phyloP scores from a whole-genome alignment of 2,797 vertebrate species.

The Oophaga sylvatica region DNA sequence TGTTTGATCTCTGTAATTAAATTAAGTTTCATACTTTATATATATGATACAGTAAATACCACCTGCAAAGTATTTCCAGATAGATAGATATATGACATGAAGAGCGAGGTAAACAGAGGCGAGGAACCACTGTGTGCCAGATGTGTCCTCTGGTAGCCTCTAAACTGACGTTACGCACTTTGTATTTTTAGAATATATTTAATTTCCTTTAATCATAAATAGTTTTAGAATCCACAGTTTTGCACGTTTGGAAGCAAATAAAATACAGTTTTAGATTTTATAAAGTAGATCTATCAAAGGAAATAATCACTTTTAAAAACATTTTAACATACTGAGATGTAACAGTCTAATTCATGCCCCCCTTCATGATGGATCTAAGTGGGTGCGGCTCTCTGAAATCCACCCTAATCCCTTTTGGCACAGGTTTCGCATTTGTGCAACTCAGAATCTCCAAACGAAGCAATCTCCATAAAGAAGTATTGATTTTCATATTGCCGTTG shows the following conservation, averaged over 20 bases:
- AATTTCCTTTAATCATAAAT: background rate
- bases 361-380: background rate
- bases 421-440: background rate
- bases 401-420: background rate
- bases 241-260: background rate
- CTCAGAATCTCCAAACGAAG: background rate
- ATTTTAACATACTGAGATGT: background rate
- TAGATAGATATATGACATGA: background rate
- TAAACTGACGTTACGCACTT: background rate
- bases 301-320: background rate
- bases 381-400: background rate
- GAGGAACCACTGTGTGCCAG: slow-evolving; percentile 7
- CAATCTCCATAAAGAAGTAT: background rate
- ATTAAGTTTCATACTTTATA: slow-evolving; percentile 7
- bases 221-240: background rate
- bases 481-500: background rate
- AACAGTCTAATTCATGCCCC: background rate
- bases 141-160: background rate
- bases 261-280: background rate
- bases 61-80: slow-evolving; percentile 37
- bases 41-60: slow-evolving; percentile 3
- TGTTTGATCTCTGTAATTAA: slow-evolving; percentile 40
- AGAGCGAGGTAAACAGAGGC: background rate
- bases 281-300: background rate
- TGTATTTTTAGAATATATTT: background rate